Evolutionary conservation across 1,140 invertebrate species (phyloP), one percentile per base, ranked within the genome.

Genomic region (Paraescarpia echinospica): DNA sequence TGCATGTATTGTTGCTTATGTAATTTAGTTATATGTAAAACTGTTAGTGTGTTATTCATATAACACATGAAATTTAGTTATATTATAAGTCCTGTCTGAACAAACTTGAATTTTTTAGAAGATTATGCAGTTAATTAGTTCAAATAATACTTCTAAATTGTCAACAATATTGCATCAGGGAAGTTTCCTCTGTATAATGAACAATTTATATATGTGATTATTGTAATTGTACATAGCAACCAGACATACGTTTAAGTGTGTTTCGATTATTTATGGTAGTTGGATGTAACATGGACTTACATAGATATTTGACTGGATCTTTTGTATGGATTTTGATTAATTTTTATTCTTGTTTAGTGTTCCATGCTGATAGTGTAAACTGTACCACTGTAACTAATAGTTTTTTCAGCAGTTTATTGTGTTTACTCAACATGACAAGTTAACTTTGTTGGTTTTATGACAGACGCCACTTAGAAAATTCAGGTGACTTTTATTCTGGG

Each of bases 391-490:
- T 14, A 2, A 14, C 27, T 14, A 77, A 22, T 1, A 1, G 18
- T 18, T 77, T 77, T 77, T 77, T 77, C 18, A 77, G 27, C 59
- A 77, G 59, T 77, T 77, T 77, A 77, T 77, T 77, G 18, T 77
- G 14, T 77, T 27, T 77, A 77, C 22, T 2, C 22, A 18, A 77
- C 59, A 77, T 18, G 12, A 31, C 14, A 77, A 77, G 59, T 77
- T 77, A 77, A 77, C 8, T 77, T 77, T 27, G 1, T 77, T 77
- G 59, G 27, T 77, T 77, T 77, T 77, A 18, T 77, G 59, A 77
- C 59, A 77, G 59, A 77, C 59, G 59, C 59, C 59, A 77, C 59
- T 77, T 77, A 77, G 59, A 77, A 77, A 77, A 77, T 77, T 77
- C 18, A 77, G 59, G 59, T 77, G 59, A 77, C 27, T 22, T 77